Percentiles rank a stretch among this genome's conserved stretches.
Evolutionary conservation across 1,140 invertebrate species (phyloP).

Genomic region (Archegozetes longisetosus): DNA sequence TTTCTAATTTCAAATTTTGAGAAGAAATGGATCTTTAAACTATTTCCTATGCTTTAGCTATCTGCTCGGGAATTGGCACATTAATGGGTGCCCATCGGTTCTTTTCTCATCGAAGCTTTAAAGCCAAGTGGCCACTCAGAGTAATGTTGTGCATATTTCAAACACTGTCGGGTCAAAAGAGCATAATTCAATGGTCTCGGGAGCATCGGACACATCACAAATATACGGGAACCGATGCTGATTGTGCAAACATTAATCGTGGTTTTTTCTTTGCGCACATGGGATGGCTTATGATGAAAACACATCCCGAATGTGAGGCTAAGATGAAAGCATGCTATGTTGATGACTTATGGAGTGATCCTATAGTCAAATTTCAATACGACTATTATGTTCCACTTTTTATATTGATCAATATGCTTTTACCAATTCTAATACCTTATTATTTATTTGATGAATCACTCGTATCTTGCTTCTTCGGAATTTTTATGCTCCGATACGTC

Average conservation of each 20-base stretch:
- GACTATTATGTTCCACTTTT: constrained; percentile 59
- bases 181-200: constrained; percentile 78
- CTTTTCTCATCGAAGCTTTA: constrained; percentile 40
- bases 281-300: constrained; percentile 76
- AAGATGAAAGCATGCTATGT: constrained; percentile 74
- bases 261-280: constrained; percentile 94
- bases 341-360: constrained; percentile 70
- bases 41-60: constrained; percentile 48
- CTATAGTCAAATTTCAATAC: constrained; percentile 67
- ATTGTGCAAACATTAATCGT: constrained; percentile 82
- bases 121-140: constrained; percentile 35
- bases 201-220: constrained; percentile 95
- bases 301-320: constrained; percentile 70
- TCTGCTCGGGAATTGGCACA: constrained; percentile 28
- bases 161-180: constrained; percentile 75
- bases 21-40: no score
- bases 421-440: constrained; percentile 66
- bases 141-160: constrained; percentile 40
- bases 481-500: constrained; percentile 50
- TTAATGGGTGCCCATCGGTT: constrained; percentile 43
- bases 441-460: constrained; percentile 66
- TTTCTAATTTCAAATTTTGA: no score
- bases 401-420: constrained; percentile 58
- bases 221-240: constrained; percentile 85
- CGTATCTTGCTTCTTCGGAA: constrained; percentile 58